Evolutionary conservation across 1,140 invertebrate species (phyloP), one percentile per base, ranked within the genome.

Genomic region (Tetranychus urticae): DNA sequence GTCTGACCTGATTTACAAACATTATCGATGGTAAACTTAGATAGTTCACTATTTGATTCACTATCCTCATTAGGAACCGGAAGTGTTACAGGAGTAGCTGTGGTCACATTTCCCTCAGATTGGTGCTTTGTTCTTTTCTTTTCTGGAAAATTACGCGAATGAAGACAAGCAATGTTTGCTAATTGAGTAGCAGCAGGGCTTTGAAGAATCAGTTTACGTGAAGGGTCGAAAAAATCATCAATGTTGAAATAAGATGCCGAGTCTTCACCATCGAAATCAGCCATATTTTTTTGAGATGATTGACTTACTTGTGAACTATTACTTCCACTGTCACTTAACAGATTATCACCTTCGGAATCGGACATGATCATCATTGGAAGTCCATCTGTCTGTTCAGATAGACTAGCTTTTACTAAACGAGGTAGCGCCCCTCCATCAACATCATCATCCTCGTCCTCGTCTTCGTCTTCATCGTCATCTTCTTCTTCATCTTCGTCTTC

Each of bases 201-300:
- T 58, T 58, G 42, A 39, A 34, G n/a, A 14, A 56, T 36, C 13
- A 31, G 10, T 56, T 14, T 56, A 42, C 39, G 39, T 42, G 39
- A 42, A 10, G 59, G 59, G 8, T 14, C 33, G 8, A n/a, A 48
- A 13, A 33, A 37, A 54, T 62, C 60, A 71, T 91, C 88, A 66
- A 39, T 36, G 12, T 56, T 33, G 33, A 10, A 36, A 37, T 14
- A 35, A 36, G 55, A 56, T 34, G 81, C 83, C 45, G 84, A 87
- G 66, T 91, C 86, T 69, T 93, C 88, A 35, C 88, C 89, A 66
- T 92, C 88, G 69, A 93, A 88, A 72, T 92, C 88, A 0, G 86
- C 87, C 79, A 92, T 82, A 71, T 91, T 91, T 65, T 90, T 91
- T 66, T 90, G 87, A n/a, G 86, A 90, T 74, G 91, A 90, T 61